Evolutionary conservation across 1,140 invertebrate species (phyloP), one percentile per base, ranked within the genome.

Genomic region (Lasioglossum baleicum): DNA sequence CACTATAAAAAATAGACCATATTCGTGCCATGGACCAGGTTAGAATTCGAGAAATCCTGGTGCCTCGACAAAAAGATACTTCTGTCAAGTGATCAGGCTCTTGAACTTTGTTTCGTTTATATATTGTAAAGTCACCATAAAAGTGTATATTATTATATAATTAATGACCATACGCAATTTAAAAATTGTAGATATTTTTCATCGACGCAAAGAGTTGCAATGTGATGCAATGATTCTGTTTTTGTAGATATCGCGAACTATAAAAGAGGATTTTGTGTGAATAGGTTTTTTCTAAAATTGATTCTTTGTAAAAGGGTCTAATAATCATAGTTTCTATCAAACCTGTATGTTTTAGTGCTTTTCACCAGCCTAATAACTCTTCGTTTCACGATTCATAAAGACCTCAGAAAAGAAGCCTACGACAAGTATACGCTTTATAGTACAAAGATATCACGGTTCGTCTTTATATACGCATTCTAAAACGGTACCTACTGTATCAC

Each of bases 291-390:
- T 92, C 88, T 92, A 91, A 91, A 91, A 91, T 90, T 90, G 92
- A 92, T 93, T 93, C 91, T 93, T 93, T 93, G 92, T 93, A 93
- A 93, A 93, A 92, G 92, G 89, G 88, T 92, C 91, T 89, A 93
- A 93, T 93, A 92, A 93, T 93, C 91, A 93, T 93, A 93, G 92
- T 93, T 93, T 93, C 92, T 93, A 93, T 93, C 90, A 93, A 93
- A 92, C 56, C 80, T 87, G 80, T 72, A 44, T 72, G 72, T 83
- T 85, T 58, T 63, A 82, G 48, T 86, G 83, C 67, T 64, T 48
- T 73, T 77, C 44, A 84, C 73, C 82, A 85, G 69, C 26, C 83
- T 77, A 64, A 20, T 71, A 77, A 75, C 35, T 35, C 35, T 35
- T 35, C 56, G 64, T 73, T 7, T 60, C n/a, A 51, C 61, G 66